Base-by-base conservation (phyloP, 2,888 invertebrate genomes). In the Pristionchus entomophagus region DNA sequence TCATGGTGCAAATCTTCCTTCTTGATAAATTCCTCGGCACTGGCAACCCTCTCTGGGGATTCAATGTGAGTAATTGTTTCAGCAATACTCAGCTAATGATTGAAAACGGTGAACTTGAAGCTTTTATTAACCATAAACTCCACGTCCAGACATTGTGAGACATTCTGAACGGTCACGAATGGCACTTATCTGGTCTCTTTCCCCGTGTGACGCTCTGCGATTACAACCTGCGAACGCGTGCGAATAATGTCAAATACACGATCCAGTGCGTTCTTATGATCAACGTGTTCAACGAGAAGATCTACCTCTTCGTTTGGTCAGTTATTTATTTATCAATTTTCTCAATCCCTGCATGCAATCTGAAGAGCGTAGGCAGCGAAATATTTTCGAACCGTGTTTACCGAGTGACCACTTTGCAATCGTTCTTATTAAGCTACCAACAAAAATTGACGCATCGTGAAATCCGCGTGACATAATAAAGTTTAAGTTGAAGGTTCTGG, bases 201-300 rank as follows among this genome's bases (percentile, higher is more conserved):
- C 92, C 92, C 65, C 90, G 92, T 82, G 92, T 92, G 38, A 91
- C 90, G 4, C 88, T 90, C 69, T 91, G 92, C 85, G 92, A 93
- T 86, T 92, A 92, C 88, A 86, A 86, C 41, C 91, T 94, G 38
- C 89, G 94, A 26, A 94, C 94, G 87, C 91, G 95, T 86, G 93
- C 92, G 86, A 93, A 93, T 86, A 89, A 93, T 49, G 92, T 93
- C 84, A 88, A 91, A 65, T 92, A 93, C 89, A 93, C 93, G 2
- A 90, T 92, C 14, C 93, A 93, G 87, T 93, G 93, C 86, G 93
- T 93, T 51, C 88, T 93, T 56, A 93, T 93, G 92, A 92, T 93
- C 89, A 93, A 93, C 89, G 91, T 93, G 93, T 93, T 93, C 90
- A 93, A 93, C 89, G 93, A 93, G 87, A 93, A 93, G 88, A 92